phyloP scores from a whole-genome alignment of 2,113 vertebrate species.

The Hippocampus mohnikei region DNA sequence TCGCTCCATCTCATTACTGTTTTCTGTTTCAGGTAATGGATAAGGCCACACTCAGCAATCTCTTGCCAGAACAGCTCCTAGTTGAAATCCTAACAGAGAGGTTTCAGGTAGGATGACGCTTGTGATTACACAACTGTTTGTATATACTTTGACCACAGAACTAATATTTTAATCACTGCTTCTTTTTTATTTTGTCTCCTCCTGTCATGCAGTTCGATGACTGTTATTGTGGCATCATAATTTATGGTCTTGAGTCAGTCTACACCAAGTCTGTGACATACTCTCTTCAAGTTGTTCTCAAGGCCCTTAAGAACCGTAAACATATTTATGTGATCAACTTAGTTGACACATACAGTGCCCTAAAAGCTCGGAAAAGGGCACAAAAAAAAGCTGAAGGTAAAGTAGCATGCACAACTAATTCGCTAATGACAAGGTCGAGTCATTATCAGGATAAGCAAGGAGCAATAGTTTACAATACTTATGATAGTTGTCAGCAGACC shows the following conservation, averaged over 20 bases:
- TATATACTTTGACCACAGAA: neutral
- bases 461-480: neutral
- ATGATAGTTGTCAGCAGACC: neutral
- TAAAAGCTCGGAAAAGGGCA: slow-evolving; percentile 67
- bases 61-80: slow-evolving; percentile 81
- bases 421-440: neutral
- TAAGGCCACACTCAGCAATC: slow-evolving; percentile 50
- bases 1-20: neutral
- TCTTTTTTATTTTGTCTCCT: slow-evolving; percentile 4
- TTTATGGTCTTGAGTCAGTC: slow-evolving; percentile 80
- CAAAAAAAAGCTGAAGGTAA: slow-evolving; percentile 75
- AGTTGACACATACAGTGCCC: slow-evolving; percentile 68
- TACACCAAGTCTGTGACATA: slow-evolving; percentile 59
- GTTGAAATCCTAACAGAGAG: slow-evolving; percentile 80
- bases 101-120: slow-evolving; percentile 75
- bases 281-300: slow-evolving; percentile 78
- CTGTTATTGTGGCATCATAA: slow-evolving; percentile 79
- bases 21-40: slow-evolving; percentile 52
- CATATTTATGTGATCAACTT: slow-evolving; percentile 82
- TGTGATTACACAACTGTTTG: neutral
- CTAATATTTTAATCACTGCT: slow-evolving; percentile 2
- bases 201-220: slow-evolving; percentile 71
- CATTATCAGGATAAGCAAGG: neutral
- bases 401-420: neutral
- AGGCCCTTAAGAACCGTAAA: slow-evolving; percentile 74